A percentile compares a stretch with the other conserved stretches of the same genome.
phyloP scores from a whole-genome alignment of 2,113 vertebrate species.

The Hippopotamus amphibius region DNA sequence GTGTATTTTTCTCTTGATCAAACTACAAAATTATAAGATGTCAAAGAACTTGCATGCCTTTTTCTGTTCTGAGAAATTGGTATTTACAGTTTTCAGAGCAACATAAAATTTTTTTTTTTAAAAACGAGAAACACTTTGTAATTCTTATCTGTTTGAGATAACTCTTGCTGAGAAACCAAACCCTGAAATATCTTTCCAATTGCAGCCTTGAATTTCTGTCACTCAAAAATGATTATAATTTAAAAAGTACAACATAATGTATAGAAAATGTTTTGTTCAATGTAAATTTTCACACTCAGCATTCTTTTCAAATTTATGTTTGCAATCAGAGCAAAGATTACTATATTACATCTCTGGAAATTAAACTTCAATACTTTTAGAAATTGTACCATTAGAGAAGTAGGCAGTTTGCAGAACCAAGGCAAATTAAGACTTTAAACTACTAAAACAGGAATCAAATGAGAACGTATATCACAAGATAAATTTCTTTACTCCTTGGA shows the following conservation, averaged over 20 bases:
- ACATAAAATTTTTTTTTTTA: conserved; percentile 29
- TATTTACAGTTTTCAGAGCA: conserved; percentile 48
- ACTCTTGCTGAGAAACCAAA: conserved; percentile 57
- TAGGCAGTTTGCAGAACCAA: background rate
- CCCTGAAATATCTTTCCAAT: conserved; percentile 53
- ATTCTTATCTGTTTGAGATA: conserved; percentile 58
- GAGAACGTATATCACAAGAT: background rate
- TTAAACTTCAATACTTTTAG: conserved; percentile 43
- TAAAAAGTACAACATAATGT: conserved; percentile 20
- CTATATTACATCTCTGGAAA: conserved; percentile 29
- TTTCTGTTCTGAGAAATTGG: conserved; percentile 58
- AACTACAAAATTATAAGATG: conserved; percentile 54
- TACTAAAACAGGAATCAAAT: conserved; percentile 6
- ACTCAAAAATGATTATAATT: conserved; percentile 58
- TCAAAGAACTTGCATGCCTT: conserved; percentile 20
- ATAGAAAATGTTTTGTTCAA: background rate
- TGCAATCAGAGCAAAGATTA: conserved; percentile 1
- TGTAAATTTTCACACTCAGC: background rate
- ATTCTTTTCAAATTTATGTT: conserved; percentile 42
- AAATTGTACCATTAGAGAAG: conserved; percentile 15
- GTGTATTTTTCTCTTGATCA: conserved; percentile 34
- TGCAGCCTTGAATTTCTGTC: background rate
- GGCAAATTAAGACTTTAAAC: background rate
- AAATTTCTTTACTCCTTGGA: background rate
- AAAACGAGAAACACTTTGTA: conserved; percentile 47